phyloP scores from a whole-genome alignment of 2,113 vertebrate genomes.

The Sinosuthora webbiana region DNA sequence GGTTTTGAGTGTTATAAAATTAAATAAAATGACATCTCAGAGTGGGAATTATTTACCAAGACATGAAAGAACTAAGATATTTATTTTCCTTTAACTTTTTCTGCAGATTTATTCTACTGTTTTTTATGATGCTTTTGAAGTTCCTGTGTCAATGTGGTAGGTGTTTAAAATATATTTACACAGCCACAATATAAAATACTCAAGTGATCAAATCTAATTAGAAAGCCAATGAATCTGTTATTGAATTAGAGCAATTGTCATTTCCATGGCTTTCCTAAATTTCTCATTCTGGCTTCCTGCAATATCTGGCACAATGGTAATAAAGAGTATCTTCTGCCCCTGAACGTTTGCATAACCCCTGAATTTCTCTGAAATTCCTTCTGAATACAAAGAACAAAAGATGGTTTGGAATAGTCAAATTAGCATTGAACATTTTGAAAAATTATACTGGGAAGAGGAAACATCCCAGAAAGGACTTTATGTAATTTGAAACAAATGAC shows the following conservation, averaged over 20 bases:
- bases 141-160: neutral
- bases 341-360: neutral
- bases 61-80: neutral
- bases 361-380: neutral
- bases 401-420: neutral
- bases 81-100: neutral
- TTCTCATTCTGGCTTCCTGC: conserved; percentile 24
- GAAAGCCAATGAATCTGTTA: conserved; percentile 19
- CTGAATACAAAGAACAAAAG: neutral
- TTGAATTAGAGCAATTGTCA: conserved; percentile 18
- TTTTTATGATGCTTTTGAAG: conserved; percentile 3
- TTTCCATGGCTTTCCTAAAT: conserved; percentile 23
- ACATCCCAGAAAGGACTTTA: neutral
- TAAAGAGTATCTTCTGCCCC: neutral
- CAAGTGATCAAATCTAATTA: neutral
- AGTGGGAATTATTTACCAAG: neutral
- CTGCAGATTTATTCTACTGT: neutral
- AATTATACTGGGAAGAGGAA: neutral
- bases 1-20: neutral
- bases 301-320: neutral
- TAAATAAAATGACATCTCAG: neutral
- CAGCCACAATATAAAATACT: neutral
- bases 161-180: neutral
- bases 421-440: neutral
- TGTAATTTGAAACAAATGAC: neutral